These are phyloP conservation scores for Stenurella melanura DNA, from an alignment of 2,888 invertebrate genomes.

Conservation along the genomic window DNA sequence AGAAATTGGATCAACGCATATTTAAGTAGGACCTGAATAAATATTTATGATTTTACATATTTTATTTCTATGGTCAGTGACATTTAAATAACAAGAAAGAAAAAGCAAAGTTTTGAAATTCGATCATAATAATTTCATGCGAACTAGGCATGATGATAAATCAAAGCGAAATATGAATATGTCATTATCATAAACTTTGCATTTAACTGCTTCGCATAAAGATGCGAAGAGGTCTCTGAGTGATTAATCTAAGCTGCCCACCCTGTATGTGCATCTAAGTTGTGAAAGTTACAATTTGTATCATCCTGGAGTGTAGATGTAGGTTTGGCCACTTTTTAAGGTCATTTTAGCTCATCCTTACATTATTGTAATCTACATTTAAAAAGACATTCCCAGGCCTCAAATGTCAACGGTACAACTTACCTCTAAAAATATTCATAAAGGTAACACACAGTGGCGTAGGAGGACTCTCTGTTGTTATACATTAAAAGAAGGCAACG, in stretches of 20 bases:
- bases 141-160: background rate
- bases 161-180: background rate
- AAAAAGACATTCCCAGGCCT: slow-evolving; percentile 57
- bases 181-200: slow-evolving; percentile 3
- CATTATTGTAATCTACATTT: slow-evolving; percentile 49
- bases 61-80: background rate
- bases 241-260: slow-evolving; percentile 21
- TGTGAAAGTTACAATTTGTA: slow-evolving; percentile 51
- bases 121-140: background rate
- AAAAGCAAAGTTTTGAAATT: background rate
- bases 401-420: slow-evolving; percentile 61
- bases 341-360: slow-evolving; percentile 54
- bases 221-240: background rate
- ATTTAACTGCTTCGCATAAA: slow-evolving; percentile 16
- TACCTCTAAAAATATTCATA: slow-evolving; percentile 61
- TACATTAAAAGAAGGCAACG: background rate
- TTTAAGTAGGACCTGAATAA: no score
- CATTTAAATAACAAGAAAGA: background rate
- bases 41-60: no score
- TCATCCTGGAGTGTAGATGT: slow-evolving; percentile 47
- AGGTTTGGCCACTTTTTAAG: slow-evolving; percentile 55
- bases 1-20: no score
- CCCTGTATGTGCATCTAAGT: slow-evolving; percentile 36
- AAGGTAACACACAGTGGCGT: slow-evolving; percentile 53
- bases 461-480: slow-evolving; percentile 8